Evolutionary conservation across 2,888 invertebrate genomes (phyloP), one percentile per base, ranked within the genome.

Genomic region (Dugesia japonica): DNA sequence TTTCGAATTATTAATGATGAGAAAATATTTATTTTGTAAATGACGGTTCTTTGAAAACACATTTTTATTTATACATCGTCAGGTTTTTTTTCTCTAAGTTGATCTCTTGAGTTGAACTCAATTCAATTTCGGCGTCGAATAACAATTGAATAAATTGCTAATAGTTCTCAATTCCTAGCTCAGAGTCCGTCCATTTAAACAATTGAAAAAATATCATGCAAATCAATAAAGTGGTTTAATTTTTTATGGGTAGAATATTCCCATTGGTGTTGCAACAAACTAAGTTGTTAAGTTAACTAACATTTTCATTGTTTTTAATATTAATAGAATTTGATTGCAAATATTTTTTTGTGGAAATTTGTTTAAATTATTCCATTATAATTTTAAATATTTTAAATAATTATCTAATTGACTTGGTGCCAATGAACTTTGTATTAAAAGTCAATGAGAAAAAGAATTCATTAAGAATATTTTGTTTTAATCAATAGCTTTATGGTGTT

Each of bases 21-120:
- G 56, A 56, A 56, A 56, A 56, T 56, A 56, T 56, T 56, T 56
- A 56, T 56, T 56, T 56, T 56, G 56, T 56, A 56, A 56, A 56
- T n/a, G 56, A 56, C 56, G 56, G 56, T 56, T 56, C 56, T 56
- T 56, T 56, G 56, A 56, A 56, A 56, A 56, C 56, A 56, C 56
- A 56, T 13, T 31, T 56, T 56, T 56, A 56, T 56, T 56, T 56
- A 56, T 56, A 56, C 56, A 56, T 56, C 56, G 56, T 56, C 56
- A 56, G 56, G 56, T 56, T 56, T 4, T 56, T 56, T 56, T 56
- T 56, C n/a, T 56, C 56, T 13, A 56, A 56, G 20, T 56, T 56
- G 56, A 56, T 56, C 56, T 56, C 56, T 56, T 56, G 56, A 56
- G 56, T n/a, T 56, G 56, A 56, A 56, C 56, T 56, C 56, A 56